phyloP scores from a whole-genome alignment of 2,888 invertebrate species.

The Pandemis corylana region DNA sequence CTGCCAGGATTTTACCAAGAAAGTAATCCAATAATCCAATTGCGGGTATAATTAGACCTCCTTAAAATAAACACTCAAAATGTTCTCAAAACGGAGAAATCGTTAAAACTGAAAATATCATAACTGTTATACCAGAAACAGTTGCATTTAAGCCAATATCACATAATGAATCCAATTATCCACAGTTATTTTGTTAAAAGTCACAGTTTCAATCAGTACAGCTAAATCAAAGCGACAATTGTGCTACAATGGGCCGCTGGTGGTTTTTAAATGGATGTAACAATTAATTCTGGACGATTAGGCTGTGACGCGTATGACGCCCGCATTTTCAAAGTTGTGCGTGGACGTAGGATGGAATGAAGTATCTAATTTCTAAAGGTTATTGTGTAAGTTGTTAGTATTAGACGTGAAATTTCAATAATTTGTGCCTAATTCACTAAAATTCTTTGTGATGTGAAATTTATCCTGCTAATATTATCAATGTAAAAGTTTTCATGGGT shows the following conservation, averaged over 20 bases:
- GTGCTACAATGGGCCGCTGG: constrained; percentile 73
- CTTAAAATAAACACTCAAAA: neutral
- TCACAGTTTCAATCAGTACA: constrained; percentile 74
- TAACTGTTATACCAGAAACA: neutral
- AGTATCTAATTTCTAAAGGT: neutral
- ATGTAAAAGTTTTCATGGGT: no score
- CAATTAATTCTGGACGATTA: constrained; percentile 85
- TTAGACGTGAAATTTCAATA: neutral
- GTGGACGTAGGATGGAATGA: constrained; percentile 53
- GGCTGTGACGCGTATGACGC: constrained; percentile 66
- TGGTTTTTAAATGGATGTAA: constrained; percentile 85
- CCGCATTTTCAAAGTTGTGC: constrained; percentile 75
- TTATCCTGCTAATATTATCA: no score
- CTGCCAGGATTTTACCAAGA: neutral
- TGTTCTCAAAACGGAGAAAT: neutral
- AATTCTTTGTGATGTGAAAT: no score
- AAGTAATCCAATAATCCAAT: neutral
- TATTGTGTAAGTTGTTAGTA: neutral
- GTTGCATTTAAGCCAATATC: constrained; percentile 1
- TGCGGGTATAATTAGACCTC: neutral
- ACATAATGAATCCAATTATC: constrained; percentile 41
- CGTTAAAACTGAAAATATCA: neutral
- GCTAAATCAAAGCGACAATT: constrained; percentile 73
- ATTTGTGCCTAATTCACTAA: neutral
- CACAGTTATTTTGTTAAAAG: constrained; percentile 59